A percentile compares a stretch with the other conserved stretches of the same genome.
phyloP scores from a whole-genome alignment of 1,140 invertebrate genomes.

The Globodera ellingtonae region DNA sequence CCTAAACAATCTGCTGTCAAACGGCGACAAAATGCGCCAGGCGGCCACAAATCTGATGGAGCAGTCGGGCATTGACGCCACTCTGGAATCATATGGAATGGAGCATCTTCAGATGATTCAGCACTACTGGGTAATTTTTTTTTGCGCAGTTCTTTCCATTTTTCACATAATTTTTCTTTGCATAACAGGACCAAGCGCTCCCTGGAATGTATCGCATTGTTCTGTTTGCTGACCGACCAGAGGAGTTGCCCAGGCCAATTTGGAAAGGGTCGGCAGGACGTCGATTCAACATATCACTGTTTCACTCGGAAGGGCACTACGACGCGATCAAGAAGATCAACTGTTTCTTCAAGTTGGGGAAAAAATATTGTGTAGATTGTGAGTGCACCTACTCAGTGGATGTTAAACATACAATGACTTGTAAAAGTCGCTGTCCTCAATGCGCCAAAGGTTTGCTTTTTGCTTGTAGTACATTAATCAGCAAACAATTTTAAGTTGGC shows the following conservation, averaged over 20 bases:
- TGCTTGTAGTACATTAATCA: too few species aligned
- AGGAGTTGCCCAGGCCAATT: not conserved
- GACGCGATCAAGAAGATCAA: not conserved
- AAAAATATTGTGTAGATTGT: too few species aligned
- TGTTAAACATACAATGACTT: too few species aligned
- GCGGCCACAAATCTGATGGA: not conserved
- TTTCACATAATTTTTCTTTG: not conserved
- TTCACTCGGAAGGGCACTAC: not conserved
- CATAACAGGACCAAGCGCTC: not conserved
- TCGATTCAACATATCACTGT: not conserved
- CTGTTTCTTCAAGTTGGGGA: not conserved
- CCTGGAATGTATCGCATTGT: constrained; percentile 1
- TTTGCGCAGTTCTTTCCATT: not conserved
- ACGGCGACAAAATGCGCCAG: not conserved
- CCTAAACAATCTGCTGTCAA: not conserved
- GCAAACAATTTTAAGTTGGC: too few species aligned
- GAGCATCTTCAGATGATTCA: not conserved
- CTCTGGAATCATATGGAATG: not conserved
- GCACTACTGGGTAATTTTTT: not conserved
- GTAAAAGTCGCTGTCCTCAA: not conserved
- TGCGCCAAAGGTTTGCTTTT: not conserved
- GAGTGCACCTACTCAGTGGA: too few species aligned
- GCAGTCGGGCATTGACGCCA: not conserved
- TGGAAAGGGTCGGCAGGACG: not conserved
- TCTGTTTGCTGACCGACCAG: not conserved